phyloP scores from a whole-genome alignment of 2,113 vertebrate species.

The Mobula birostris region DNA sequence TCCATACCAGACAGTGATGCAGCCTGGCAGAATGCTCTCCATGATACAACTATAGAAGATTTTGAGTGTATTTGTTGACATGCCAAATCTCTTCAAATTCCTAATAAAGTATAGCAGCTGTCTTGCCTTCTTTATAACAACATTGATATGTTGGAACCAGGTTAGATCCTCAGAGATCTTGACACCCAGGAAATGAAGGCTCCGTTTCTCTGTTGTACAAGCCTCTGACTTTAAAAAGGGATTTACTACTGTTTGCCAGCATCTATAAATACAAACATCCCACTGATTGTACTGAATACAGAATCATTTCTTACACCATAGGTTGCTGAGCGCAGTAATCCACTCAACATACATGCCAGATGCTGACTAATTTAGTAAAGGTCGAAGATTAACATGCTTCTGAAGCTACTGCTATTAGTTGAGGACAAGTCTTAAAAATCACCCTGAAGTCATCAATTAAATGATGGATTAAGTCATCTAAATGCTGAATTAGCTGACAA shows the following conservation, averaged over 20 bases:
- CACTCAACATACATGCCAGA: not conserved
- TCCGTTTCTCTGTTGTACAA: too few relatives aligned
- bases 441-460: not conserved
- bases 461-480: not conserved
- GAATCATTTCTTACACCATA: not conserved
- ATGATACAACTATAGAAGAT: too few relatives aligned
- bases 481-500: not conserved
- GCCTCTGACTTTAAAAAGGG: not conserved
- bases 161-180: too few relatives aligned
- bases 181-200: too few relatives aligned
- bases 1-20: too few relatives aligned
- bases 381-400: not conserved
- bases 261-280: not conserved
- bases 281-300: not conserved
- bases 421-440: not conserved
- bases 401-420: not conserved
- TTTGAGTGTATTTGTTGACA: too few relatives aligned
- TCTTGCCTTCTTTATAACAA: too few relatives aligned
- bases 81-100: too few relatives aligned
- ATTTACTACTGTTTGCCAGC: not conserved
- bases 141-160: too few relatives aligned
- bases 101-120: too few relatives aligned
- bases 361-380: not conserved
- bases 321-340: not conserved
- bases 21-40: too few relatives aligned